Conservation (phyloP, 2,888 invertebrate genomes). For the Drosophila diplacantha region DNA sequence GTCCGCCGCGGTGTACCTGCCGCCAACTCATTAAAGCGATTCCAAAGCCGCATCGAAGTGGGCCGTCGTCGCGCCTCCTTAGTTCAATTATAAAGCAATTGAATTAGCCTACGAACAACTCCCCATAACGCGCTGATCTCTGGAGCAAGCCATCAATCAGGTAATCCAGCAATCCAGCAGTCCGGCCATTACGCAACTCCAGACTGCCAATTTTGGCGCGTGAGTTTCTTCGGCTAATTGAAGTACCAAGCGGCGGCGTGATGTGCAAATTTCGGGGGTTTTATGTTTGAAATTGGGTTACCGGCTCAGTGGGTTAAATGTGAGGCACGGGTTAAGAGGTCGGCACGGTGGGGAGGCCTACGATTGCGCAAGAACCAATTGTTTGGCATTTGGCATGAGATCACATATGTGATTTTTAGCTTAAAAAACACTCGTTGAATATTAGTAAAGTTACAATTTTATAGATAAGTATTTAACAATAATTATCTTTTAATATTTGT, state of each 20-base stretch:
- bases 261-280: conserved; percentile 45
- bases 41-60: conserved; percentile 31
- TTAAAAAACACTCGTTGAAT: neutral
- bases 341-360: conserved; percentile 21
- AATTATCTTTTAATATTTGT: neutral
- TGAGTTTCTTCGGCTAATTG: conserved; percentile 58
- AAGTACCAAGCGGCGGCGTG: conserved; percentile 54
- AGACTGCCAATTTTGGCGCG: conserved; percentile 63
- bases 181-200: conserved; percentile 54
- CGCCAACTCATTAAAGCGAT: conserved; percentile 59
- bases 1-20: neutral
- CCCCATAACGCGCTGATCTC: conserved; percentile 35
- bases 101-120: conserved; percentile 59
- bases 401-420: neutral
- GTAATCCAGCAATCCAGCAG: conserved; percentile 45
- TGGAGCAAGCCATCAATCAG: conserved; percentile 64
- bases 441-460: too few relatives aligned
- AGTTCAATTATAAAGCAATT: conserved; percentile 69
- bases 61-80: conserved; percentile 59
- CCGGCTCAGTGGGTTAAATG: conserved; percentile 59
- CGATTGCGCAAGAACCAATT: conserved; percentile 18
- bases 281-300: conserved; percentile 59
- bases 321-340: conserved; percentile 24
- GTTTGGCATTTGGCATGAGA: conserved; percentile 3
- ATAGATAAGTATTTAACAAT: neutral